Evolutionary conservation across 1,140 invertebrate species (phyloP).

Genomic region (Himalopsyche phryganea): DNA sequence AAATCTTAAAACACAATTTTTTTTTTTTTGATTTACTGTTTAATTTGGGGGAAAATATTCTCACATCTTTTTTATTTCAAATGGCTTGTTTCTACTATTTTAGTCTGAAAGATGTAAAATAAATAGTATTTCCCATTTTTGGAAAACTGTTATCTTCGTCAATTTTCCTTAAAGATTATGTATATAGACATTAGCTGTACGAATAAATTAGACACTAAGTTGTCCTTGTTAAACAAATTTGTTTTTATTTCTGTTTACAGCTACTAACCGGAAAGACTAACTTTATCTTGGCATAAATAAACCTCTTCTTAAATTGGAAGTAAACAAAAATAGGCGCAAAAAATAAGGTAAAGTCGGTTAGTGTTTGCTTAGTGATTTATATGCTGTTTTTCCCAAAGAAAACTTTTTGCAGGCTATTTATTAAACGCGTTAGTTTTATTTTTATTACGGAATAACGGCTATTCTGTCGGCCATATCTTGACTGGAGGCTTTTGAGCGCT

Average conservation of each 20-base stretch:
- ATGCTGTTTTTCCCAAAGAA: background rate
- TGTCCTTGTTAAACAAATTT: background rate
- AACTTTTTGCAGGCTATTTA: background rate
- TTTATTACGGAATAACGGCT: background rate
- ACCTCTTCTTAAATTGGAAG: background rate
- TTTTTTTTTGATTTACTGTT: too few species aligned
- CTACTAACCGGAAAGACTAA: slow-evolving; percentile 1
- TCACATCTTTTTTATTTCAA: too few species aligned
- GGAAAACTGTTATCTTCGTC: too few species aligned
- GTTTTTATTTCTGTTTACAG: background rate
- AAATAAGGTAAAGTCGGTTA: background rate
- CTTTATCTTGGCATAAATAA: background rate
- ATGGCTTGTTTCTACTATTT: too few species aligned
- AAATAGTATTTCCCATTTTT: too few species aligned
- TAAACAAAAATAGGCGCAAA: background rate
- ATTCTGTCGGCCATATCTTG: too few species aligned
- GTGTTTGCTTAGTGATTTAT: background rate
- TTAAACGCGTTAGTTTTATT: slow-evolving; percentile 1
- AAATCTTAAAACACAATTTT: too few species aligned
- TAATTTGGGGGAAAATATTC: too few species aligned
- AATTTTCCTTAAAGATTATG: too few species aligned
- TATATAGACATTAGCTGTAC: too few species aligned
- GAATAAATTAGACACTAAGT: background rate
- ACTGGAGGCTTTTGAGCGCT: too few species aligned
- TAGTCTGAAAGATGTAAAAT: too few species aligned